Evolutionary conservation across 2,888 invertebrate genomes (phyloP).

Genomic region (Lasioglossum calceatum): DNA sequence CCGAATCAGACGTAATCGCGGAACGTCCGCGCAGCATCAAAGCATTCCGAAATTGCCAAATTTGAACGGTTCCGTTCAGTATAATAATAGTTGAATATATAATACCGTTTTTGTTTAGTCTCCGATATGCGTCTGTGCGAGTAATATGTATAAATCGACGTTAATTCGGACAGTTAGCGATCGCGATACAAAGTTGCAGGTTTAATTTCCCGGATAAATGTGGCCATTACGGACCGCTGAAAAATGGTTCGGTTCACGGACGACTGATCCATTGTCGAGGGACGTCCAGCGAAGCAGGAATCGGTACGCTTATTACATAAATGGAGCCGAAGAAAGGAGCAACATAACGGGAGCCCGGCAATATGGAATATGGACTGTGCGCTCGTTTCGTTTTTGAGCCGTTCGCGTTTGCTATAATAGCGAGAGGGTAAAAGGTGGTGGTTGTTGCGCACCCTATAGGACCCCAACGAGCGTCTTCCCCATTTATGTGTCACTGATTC

Average conservation of each 20-base stretch:
- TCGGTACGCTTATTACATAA: background rate
- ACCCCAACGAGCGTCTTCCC: conserved; percentile 58
- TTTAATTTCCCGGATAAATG: conserved; percentile 32
- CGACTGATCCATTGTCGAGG: background rate
- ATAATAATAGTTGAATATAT: too few species aligned
- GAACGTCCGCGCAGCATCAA: background rate
- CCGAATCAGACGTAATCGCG: background rate
- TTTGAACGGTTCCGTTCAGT: background rate
- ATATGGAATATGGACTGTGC: conserved; percentile 11
- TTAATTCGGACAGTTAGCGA: background rate
- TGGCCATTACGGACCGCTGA: conserved; percentile 7
- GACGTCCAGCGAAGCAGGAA: background rate
- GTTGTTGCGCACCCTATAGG: conserved; percentile 32
- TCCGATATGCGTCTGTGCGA: too few species aligned
- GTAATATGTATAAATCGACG: too few species aligned
- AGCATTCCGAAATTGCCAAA: background rate
- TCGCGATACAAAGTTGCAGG: background rate
- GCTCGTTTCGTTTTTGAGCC: background rate
- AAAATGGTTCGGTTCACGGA: conserved; percentile 10
- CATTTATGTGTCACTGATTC: conserved; percentile 70
- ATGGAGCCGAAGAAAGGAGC: conserved; percentile 23
- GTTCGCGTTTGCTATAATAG: background rate
- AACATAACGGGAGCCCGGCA: background rate
- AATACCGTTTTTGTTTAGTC: too few species aligned
- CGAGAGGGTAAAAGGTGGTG: conserved; percentile 1